Conservation (phyloP, 1,140 invertebrate genomes). For the Pseudomyrmex concolor region DNA sequence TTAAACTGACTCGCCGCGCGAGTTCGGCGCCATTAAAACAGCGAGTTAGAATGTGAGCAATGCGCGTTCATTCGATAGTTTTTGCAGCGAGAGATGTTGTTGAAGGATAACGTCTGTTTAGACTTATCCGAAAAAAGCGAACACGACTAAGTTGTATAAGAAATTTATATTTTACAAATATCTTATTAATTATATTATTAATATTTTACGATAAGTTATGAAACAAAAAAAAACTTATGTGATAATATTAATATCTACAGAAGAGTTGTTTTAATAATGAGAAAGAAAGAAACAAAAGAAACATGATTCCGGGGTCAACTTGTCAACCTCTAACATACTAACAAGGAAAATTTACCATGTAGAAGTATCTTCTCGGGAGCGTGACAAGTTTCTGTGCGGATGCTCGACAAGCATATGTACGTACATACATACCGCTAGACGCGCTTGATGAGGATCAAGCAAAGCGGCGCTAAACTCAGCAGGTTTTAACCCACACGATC, state of each 20-base stretch:
- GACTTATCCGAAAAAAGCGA: neutral
- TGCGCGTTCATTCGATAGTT: slow-evolving; percentile 12
- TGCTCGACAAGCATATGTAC: slow-evolving; percentile 1
- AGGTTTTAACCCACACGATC: slow-evolving; percentile 74
- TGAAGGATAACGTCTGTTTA: neutral
- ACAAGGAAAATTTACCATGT: slow-evolving; percentile 18
- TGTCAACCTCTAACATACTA: slow-evolving; percentile 11
- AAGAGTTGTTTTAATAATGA: neutral
- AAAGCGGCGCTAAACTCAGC: slow-evolving; percentile 68
- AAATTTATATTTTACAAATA: too few relatives aligned
- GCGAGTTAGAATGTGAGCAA: slow-evolving; percentile 43
- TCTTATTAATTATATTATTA: too few relatives aligned
- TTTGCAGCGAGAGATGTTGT: slow-evolving; percentile 6
- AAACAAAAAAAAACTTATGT: neutral
- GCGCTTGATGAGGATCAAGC: slow-evolving; percentile 59
- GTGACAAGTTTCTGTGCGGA: slow-evolving; percentile 26
- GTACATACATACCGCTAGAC: slow-evolving; percentile 31
- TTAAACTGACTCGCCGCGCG: slow-evolving; percentile 51
- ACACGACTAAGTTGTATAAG: too few relatives aligned
- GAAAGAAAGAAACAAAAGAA: neutral
- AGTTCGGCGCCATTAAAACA: slow-evolving; percentile 59
- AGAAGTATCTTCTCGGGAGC: neutral
- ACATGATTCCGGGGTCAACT: neutral
- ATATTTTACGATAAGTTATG: neutral
- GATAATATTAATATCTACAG: neutral